Evolutionary conservation across 2,113 vertebrate species (phyloP), one percentile per base, ranked within the genome.

Genomic region (Crotalus viridis): DNA sequence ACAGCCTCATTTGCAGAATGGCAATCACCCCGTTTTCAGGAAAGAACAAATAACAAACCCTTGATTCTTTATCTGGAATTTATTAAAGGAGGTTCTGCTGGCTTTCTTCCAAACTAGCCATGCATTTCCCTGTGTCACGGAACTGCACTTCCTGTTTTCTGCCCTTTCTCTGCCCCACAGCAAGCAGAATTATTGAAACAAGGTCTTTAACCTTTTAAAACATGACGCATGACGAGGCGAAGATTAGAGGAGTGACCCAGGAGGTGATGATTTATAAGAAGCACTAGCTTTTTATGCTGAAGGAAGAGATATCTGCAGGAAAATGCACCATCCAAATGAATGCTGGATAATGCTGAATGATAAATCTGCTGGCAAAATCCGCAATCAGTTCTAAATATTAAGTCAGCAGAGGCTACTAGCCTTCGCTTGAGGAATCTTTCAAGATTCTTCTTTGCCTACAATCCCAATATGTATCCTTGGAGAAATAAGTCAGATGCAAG

Each of bases 11-110:
- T 87, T 87, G 39, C 95, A 93, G 94, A 95, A 93, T 90, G 17
- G 74, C 74, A 81, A 21, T 81, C 17, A 43, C 2, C 74, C 17
- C 19, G 17, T 81, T 81, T 81, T 81, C 6, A 81, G 33, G 74
- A 43, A 81, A 81, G 33, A 43, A 21, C 33, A 81, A 81, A 81
- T 43, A 81, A 81, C n/a, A 81, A 81, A 81, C 7, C 33, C 74
- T 39, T 21, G 74, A 89, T 85, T 91, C 46, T 94, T 92, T 90
- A 4, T 69, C 61, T 91, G 92, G 95, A 89, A 88, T 97, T 97
- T 97, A 96, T 59, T 90, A 1, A 97, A 96, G 97, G 97, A 97
- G 95, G 94, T 26, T 96, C 95, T 74, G 5, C 15, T 96, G 96
- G 96, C 96, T 96, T 19, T 2, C 33, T 89, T 96, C 96, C 96